phyloP scores from a whole-genome alignment of 1,140 invertebrate species.

The Subanguina moxae region DNA sequence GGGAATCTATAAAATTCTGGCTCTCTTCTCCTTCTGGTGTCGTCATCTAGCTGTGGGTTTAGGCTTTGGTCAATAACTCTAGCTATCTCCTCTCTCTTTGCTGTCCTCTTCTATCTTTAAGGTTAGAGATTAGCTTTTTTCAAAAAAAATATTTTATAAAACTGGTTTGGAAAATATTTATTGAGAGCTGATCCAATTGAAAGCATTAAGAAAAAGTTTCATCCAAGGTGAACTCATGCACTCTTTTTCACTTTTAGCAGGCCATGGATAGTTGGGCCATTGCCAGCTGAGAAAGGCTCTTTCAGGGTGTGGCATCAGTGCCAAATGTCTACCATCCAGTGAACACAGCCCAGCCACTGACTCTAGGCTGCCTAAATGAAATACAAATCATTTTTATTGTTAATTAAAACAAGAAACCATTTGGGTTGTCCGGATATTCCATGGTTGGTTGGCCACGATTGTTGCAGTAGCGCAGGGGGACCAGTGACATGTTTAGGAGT shows the following conservation, averaged over 20 bases:
- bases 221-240: conserved; percentile 76
- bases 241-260: conserved; percentile 10
- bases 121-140: too few species aligned
- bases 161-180: too few species aligned
- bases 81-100: too few species aligned
- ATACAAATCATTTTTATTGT: too few species aligned
- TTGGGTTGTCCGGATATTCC: conserved; percentile 51
- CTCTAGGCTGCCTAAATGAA: conserved; percentile 62
- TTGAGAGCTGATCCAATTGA: conserved; percentile 67
- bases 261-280: conserved; percentile 61
- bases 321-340: conserved; percentile 79
- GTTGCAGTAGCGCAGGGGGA: conserved; percentile 44
- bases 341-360: conserved; percentile 83
- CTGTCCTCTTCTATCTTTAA: too few species aligned
- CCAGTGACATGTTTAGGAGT: conserved; percentile 67
- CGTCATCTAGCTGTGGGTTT: too few species aligned
- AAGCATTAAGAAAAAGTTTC: conserved; percentile 84
- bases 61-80: too few species aligned
- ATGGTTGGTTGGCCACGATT: conserved; percentile 23
- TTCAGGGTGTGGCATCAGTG: conserved; percentile 97
- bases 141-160: too few species aligned
- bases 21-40: too few species aligned
- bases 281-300: conserved; percentile 79
- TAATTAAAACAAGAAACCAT: conserved; percentile 16
- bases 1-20: too few species aligned